Evolutionary conservation across 2,113 vertebrate species (phyloP), one percentile per base, ranked within the genome.

Genomic region (Sylvia atricapilla): DNA sequence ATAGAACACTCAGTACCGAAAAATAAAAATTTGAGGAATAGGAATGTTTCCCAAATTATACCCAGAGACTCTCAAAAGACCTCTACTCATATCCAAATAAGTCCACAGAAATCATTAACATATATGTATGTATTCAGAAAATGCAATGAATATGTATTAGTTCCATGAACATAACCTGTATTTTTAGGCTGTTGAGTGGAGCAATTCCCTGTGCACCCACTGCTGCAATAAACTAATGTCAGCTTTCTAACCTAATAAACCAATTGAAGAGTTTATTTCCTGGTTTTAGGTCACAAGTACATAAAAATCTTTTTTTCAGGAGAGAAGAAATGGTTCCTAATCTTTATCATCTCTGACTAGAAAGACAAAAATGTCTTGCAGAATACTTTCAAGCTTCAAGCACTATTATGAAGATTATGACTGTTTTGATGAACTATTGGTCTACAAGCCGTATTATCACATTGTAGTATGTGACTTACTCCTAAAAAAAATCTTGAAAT

Each of bases 201-300:
- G 31, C 4, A 50, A 25, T 59, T 50, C 20, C 25, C 5, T 0
- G 0, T 50, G 35, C 20, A 25, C 5, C 5, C 52, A 43, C 17
- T 31, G 53, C 53, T 86, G 44, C 31, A 31, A 44, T 22, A 50
- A 76, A 50, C 31, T 31, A 59, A 31, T 35, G 21, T 14, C 2
- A 10, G 11, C 13, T 86, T 43, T 50, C 53, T 25, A 43, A 30
- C 21, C 25, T 43, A 35, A 22, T 15, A 14, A 59, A 68, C 14
- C 0, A 0, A 13, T 22, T 43, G 21, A 37, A 59, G 21, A 59
- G 44, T 50, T 50, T 35, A 15, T 49, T 67, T 58, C 21, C 37
- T 39, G 52, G 13, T 25, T 67, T 59, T 59, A 0, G 1, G 52
- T 21, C 31, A 50, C 16, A 59, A 62, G 11, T 73, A 55, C 10